These are phyloP conservation scores for Urophycis tenuis DNA, from an alignment of 2,797 vertebrate species.

Conservation along the genomic window DNA sequence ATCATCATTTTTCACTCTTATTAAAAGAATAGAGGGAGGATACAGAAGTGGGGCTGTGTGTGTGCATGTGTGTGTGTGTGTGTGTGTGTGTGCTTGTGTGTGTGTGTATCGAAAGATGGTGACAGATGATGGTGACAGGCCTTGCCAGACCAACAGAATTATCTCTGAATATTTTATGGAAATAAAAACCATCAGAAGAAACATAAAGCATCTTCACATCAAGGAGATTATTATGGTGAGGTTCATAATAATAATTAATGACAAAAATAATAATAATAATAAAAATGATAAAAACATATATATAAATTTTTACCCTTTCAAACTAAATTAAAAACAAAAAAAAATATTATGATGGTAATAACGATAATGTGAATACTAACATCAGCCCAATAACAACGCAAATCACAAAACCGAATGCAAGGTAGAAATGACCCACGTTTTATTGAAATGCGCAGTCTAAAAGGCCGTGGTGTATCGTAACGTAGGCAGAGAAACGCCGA, in stretches of 20 bases:
- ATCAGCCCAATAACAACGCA: neutral
- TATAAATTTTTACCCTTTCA: neutral
- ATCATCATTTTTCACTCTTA: neutral
- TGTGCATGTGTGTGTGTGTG: constrained; percentile 2
- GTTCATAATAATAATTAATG: no score
- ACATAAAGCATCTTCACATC: neutral
- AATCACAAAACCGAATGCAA: neutral
- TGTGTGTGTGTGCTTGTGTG: neutral
- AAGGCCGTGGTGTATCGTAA: no score
- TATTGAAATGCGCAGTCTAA: no score
- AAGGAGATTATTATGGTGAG: neutral
- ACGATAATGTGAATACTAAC: neutral
- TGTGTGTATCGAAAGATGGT: neutral
- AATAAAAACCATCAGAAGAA: neutral
- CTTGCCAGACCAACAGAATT: neutral
- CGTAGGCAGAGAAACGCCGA: no score
- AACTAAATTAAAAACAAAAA: neutral
- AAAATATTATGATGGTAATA: neutral
- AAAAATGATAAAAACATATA: neutral
- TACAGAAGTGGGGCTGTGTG: neutral
- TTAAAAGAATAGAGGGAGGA: neutral
- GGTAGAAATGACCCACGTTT: no score
- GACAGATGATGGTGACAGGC: neutral
- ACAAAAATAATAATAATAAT: neutral
- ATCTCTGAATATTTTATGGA: neutral